Base-by-base conservation (phyloP, 1,140 invertebrate species). In the Pomphorhynchus laevis region DNA sequence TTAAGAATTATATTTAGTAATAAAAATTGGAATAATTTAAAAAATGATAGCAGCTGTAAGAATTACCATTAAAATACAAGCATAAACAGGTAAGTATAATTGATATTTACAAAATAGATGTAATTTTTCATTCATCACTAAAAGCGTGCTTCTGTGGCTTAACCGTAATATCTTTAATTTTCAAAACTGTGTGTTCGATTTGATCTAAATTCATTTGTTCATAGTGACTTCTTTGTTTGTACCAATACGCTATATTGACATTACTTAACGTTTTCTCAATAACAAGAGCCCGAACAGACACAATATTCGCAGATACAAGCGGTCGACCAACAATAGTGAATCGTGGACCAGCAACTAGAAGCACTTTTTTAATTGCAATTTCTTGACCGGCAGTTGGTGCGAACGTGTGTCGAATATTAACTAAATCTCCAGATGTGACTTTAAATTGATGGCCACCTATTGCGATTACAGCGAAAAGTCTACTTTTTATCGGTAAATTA, bases 381-480 rank as follows among this genome's bases (percentile, higher is more conserved):
- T 67, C 57, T 51, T 84, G 75, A 1, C 74, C 74, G 45, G 69
- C 63, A 34, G 65, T 67, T 8, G 75, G 75, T 14, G 71, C 67
- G 69, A 75, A 80, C 46, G 70, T 66, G 1, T 70, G 70, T 52
- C 74, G 67, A 4, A 84, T 57, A 1, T 79, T 58, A 29, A 89
- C 62, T 1, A 84, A 56, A 57, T 86, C 79, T 34, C 71, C 74
- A 29, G 68, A 61, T 3, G 75, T 84, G 0, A 86, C 59, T 60
- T 77, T 74, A 50, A 69, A 72, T 51, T 84, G 77, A 54, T 70
- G 72, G 3, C 74, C 74, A 45, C 65, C 59, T 8, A 82, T 42
- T 47, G 76, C 67, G 4, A 84, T 63, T 5, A 84, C 64, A 6
- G 76, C 76, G 63, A 84, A 86, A 33, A 77, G 59, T 34, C 76